A percentile compares a stretch with the other conserved stretches of the same genome.
These are phyloP conservation scores for Agriotes lineatus DNA, from an alignment of 2,888 invertebrate species.

Conservation along the genomic window DNA sequence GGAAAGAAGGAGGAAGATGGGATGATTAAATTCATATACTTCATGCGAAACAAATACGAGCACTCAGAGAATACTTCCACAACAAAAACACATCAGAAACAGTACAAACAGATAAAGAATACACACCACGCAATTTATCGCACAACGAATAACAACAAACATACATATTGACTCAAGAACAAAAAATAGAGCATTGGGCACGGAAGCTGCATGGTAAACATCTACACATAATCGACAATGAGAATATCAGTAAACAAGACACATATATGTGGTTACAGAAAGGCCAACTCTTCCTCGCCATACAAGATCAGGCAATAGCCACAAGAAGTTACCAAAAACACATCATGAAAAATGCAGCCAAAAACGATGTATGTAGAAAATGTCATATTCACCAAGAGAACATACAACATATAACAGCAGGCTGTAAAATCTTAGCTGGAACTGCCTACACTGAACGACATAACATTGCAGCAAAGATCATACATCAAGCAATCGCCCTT, in stretches of 20 bases:
- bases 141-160: neutral
- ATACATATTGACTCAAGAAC: neutral
- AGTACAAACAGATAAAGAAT: neutral
- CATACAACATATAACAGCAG: conserved; percentile 24
- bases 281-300: conserved; percentile 5
- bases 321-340: conserved; percentile 21
- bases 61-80: neutral
- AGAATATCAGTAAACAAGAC: neutral
- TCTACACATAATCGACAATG: neutral
- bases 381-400: conserved; percentile 15
- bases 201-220: neutral
- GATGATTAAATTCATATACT: neutral
- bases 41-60: neutral
- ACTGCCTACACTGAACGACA: conserved; percentile 19
- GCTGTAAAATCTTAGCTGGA: conserved; percentile 21
- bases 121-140: neutral
- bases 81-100: neutral
- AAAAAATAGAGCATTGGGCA: neutral
- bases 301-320: conserved; percentile 29
- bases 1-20: conserved; percentile 3
- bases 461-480: conserved; percentile 30
- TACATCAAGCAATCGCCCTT: conserved; percentile 2
- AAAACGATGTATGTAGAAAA: conserved; percentile 23
- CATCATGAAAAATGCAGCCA: neutral
- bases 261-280: conserved; percentile 7